These are phyloP conservation scores for Aphidoletes aphidimyza DNA, from an alignment of 2,888 invertebrate genomes.

Conservation along the genomic window DNA sequence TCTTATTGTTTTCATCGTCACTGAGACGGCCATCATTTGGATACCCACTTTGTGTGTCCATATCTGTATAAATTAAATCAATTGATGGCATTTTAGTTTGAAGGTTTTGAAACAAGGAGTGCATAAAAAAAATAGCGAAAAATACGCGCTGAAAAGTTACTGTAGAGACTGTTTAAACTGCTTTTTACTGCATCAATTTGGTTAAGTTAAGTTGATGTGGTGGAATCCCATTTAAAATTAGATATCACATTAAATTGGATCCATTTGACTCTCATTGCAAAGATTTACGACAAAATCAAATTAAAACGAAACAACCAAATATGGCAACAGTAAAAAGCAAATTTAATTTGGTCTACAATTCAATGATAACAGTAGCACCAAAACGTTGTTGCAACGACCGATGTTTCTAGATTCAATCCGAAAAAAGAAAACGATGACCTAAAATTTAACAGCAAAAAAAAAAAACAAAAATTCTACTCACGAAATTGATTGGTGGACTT, in stretches of 20 bases:
- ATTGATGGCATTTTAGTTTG: neutral
- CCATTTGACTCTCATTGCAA: too few relatives aligned
- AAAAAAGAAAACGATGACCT: neutral
- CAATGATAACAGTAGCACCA: too few relatives aligned
- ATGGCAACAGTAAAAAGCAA: too few relatives aligned
- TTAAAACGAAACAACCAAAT: too few relatives aligned
- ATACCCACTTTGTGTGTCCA: neutral
- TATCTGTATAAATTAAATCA: slow-evolving; percentile 32
- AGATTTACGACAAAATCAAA: too few relatives aligned
- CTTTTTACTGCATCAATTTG: neutral
- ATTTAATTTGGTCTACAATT: too few relatives aligned
- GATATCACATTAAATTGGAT: neutral
- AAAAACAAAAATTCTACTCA: neutral
- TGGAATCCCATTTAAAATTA: neutral
- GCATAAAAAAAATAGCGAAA: neutral
- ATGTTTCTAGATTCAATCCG: neutral
- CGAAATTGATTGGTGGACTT: slow-evolving; percentile 22
- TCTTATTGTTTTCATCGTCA: slow-evolving; percentile 55
- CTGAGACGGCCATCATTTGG: slow-evolving; percentile 52
- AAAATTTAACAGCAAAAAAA: neutral
- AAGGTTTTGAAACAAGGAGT: neutral
- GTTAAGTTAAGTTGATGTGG: neutral
- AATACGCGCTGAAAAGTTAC: neutral
- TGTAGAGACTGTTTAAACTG: neutral
- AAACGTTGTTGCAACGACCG: too few relatives aligned